These are phyloP conservation scores for Capitella teleta DNA, from an alignment of 1,140 invertebrate genomes.

Conservation along the genomic window DNA sequence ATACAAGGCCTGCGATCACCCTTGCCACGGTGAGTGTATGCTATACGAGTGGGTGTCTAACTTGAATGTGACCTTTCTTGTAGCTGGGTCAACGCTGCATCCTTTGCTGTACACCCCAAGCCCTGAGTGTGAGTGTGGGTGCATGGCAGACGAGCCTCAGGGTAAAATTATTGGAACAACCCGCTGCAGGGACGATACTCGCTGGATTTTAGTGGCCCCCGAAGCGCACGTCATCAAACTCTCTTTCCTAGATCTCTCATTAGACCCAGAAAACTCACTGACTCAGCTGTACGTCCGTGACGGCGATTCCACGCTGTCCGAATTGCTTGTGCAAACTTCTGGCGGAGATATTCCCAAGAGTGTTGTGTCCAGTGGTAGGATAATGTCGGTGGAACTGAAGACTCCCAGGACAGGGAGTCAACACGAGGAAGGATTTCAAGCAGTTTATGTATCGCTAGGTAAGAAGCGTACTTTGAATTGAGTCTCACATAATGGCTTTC, in stretches of 20 bases:
- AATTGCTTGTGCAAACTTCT: conserved; percentile 5
- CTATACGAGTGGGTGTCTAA: too few relatives aligned
- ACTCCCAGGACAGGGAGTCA: background rate
- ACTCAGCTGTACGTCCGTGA: conserved; percentile 5
- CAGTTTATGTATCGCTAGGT: background rate
- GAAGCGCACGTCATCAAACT: background rate
- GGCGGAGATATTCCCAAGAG: background rate
- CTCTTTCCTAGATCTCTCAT: background rate
- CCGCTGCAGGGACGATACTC: too few relatives aligned
- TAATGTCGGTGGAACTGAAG: conserved; percentile 2
- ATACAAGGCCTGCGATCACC: background rate
- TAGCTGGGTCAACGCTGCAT: too few relatives aligned
- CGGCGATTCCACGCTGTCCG: conserved; percentile 1
- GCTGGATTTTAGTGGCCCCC: background rate
- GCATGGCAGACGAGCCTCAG: background rate
- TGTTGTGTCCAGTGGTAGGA: background rate
- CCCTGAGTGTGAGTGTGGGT: conserved; percentile 4
- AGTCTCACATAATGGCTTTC: background rate
- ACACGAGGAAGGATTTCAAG: background rate
- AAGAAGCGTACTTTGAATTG: background rate
- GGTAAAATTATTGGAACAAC: background rate
- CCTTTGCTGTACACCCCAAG: background rate
- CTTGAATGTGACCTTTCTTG: too few relatives aligned
- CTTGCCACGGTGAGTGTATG: background rate
- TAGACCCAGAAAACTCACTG: background rate